These are phyloP conservation scores for Thysanoteuthis rhombus DNA, from an alignment of 2,888 invertebrate genomes.

Conservation along the genomic window DNA sequence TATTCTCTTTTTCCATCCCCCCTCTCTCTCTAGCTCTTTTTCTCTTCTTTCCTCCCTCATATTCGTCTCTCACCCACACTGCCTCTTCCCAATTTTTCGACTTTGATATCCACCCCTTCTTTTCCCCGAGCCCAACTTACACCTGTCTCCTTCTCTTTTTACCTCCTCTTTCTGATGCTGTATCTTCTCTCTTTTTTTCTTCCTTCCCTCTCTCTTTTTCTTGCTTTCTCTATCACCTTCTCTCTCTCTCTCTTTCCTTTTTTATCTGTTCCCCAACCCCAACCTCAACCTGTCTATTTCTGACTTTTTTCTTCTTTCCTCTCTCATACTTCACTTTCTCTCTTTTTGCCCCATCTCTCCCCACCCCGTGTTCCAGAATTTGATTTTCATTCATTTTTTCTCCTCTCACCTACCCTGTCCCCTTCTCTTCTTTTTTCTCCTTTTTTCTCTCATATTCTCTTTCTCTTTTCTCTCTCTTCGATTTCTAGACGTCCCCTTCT, in stretches of 20 bases:
- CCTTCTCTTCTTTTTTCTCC: background rate
- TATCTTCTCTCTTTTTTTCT: background rate
- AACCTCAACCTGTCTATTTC: background rate
- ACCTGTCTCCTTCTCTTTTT: too few species aligned
- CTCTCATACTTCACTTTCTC: background rate
- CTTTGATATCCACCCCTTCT: too few species aligned
- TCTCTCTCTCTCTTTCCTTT: background rate
- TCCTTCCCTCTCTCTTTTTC: background rate
- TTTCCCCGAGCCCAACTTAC: too few species aligned
- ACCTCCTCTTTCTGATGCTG: too few species aligned
- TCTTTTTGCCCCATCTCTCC: background rate
- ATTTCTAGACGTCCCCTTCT: background rate
- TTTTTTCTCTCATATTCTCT: background rate
- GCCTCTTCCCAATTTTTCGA: too few species aligned
- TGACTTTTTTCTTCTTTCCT: background rate
- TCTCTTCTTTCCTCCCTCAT: too few species aligned
- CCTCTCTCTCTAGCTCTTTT: too few species aligned
- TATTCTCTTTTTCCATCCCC: background rate
- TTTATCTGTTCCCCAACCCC: background rate
- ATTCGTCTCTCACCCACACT: too few species aligned
- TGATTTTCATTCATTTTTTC: background rate
- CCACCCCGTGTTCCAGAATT: background rate
- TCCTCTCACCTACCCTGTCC: background rate
- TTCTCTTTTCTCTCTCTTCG: background rate
- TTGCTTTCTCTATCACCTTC: background rate